These are phyloP conservation scores for Ameiurus melas DNA, from an alignment of 2,113 vertebrate species.

Conservation along the genomic window DNA sequence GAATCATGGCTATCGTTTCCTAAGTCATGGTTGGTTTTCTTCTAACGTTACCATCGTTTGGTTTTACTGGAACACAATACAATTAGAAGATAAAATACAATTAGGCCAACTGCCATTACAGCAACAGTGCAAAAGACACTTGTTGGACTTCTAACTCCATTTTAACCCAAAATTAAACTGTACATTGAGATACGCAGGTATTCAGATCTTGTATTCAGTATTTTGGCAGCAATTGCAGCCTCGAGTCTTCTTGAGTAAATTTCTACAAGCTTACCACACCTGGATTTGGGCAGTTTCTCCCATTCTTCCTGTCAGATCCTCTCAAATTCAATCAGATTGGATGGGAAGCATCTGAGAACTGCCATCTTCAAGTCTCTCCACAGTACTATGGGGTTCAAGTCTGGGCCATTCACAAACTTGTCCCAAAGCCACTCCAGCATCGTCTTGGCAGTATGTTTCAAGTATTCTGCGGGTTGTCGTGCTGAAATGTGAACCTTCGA, in stretches of 20 bases:
- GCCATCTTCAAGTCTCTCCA: not conserved
- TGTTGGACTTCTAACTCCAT: not conserved
- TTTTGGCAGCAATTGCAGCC: not conserved
- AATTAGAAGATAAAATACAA: not conserved
- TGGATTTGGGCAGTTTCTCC: not conserved
- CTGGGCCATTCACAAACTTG: not conserved
- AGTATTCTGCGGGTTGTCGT: not conserved
- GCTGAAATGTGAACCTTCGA: not conserved
- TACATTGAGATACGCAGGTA: not conserved
- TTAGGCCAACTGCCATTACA: not conserved
- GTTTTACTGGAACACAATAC: not conserved
- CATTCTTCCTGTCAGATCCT: not conserved
- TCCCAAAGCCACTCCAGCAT: not conserved
- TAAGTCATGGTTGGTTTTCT: not conserved
- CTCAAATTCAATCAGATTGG: not conserved
- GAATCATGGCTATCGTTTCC: conserved; percentile 14
- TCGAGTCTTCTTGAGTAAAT: not conserved
- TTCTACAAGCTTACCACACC: not conserved
- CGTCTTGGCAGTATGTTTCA: not conserved
- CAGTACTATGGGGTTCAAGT: not conserved
- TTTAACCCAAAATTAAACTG: not conserved
- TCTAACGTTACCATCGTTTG: not conserved
- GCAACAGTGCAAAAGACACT: conserved; percentile 16
- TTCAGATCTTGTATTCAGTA: not conserved
- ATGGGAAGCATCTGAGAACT: not conserved